These are phyloP conservation scores for Agriopis leucophaearia DNA, from an alignment of 2,888 invertebrate species.

Conservation along the genomic window DNA sequence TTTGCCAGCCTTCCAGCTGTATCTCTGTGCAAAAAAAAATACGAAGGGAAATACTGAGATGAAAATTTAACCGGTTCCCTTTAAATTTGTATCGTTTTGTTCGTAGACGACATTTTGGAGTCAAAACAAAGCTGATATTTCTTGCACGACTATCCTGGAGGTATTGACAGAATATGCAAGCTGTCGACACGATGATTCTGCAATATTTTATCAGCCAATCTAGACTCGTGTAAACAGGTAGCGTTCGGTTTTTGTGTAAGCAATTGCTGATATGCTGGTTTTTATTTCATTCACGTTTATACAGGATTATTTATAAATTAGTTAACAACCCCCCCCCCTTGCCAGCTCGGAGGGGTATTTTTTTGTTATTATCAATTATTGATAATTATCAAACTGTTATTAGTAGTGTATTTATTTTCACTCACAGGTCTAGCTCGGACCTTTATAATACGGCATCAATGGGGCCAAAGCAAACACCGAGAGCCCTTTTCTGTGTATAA, in stretches of 20 bases:
- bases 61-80: not conserved
- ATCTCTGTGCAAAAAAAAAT: no score
- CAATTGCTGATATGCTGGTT: not conserved
- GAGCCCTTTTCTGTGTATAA: no score
- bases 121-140: slow-evolving; percentile 9
- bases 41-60: not conserved
- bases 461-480: no score
- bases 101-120: not conserved
- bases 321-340: no score
- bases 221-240: slow-evolving; percentile 17
- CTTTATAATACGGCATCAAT: no score
- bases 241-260: slow-evolving; percentile 9
- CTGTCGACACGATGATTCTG: slow-evolving; percentile 29
- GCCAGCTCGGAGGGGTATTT: no score
- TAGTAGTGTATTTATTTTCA: no score
- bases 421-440: no score
- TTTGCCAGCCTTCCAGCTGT: no score
- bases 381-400: no score
- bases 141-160: not conserved
- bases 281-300: not conserved
- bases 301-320: no score
- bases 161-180: slow-evolving; percentile 15
- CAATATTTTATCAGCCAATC: slow-evolving; percentile 24
- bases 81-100: not conserved
- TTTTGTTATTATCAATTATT: no score